Percentiles rank a stretch among this genome's conserved stretches.
These are phyloP conservation scores for Hypanus sabinus DNA, from an alignment of 2,113 vertebrate species.

Conservation along the genomic window DNA sequence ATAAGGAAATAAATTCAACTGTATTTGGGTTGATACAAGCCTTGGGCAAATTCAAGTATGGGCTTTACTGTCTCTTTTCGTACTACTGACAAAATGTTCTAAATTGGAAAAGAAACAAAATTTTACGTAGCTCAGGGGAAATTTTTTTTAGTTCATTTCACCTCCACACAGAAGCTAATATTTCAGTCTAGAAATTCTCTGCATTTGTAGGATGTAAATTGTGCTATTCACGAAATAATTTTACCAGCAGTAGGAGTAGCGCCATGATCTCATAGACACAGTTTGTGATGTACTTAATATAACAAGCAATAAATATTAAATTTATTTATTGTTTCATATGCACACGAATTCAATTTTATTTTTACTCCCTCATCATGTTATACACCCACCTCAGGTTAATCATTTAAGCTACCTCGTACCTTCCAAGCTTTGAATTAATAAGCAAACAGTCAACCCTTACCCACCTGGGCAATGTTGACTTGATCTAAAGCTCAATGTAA, in stretches of 20 bases:
- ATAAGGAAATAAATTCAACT: background rate
- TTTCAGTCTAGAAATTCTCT: background rate
- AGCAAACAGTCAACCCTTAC: background rate
- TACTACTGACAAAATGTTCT: background rate
- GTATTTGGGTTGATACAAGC: background rate
- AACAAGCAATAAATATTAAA: conserved; percentile 6
- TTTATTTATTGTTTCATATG: background rate
- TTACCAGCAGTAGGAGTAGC: background rate
- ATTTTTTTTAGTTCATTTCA: conserved; percentile 8
- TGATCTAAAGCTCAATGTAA: background rate
- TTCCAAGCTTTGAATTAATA: background rate
- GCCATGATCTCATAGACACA: background rate
- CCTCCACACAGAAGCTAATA: background rate
- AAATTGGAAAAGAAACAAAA: conserved; percentile 1
- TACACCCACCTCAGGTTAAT: background rate
- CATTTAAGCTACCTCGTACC: background rate
- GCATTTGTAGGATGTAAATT: background rate
- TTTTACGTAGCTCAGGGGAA: conserved; percentile 5
- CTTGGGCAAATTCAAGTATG: background rate
- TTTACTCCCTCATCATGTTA: background rate
- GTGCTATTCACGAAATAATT: conserved; percentile 16
- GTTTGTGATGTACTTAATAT: background rate
- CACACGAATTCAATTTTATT: background rate
- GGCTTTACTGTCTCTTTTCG: background rate
- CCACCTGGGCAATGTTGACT: background rate